phyloP scores from a whole-genome alignment of 2,797 vertebrate species.

The Petrocephalus schoutedeni region DNA sequence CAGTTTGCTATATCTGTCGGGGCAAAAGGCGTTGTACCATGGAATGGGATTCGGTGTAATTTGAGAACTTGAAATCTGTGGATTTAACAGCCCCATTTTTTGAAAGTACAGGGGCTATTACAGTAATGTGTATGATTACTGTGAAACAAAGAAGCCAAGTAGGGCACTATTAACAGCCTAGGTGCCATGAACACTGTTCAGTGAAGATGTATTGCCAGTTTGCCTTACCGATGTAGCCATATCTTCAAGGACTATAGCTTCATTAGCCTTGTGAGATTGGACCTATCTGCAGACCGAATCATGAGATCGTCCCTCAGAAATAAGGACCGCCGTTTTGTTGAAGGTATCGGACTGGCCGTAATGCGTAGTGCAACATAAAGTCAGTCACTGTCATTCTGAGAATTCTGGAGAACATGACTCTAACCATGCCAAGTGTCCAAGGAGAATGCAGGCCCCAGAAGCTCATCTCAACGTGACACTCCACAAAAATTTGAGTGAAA shows the following conservation, averaged over 20 bases:
- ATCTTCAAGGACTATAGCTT: neutral
- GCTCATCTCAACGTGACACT: neutral
- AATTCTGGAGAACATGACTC: neutral
- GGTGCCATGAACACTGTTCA: neutral
- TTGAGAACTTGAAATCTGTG: neutral
- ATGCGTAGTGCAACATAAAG: neutral
- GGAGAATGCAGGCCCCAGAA: neutral
- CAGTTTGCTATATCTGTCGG: neutral
- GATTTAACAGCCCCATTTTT: neutral
- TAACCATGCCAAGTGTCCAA: neutral
- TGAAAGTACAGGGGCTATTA: neutral
- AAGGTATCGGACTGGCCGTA: neutral
- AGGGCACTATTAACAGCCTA: neutral
- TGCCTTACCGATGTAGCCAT: slow-evolving; percentile 11
- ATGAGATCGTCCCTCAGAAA: neutral
- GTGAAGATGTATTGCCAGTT: neutral
- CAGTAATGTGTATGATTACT: neutral
- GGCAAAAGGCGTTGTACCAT: neutral
- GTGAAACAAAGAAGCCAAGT: neutral
- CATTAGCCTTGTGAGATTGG: neutral
- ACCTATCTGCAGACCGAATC: neutral
- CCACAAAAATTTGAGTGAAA: neutral
- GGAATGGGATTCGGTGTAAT: neutral
- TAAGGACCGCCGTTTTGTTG: neutral
- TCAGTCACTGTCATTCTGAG: neutral